Percentiles rank a stretch among this genome's conserved stretches.
These are phyloP conservation scores for Henricia sp. DNA, from an alignment of 53 echinoderm and acorn worm species.

Conservation along the genomic window DNA sequence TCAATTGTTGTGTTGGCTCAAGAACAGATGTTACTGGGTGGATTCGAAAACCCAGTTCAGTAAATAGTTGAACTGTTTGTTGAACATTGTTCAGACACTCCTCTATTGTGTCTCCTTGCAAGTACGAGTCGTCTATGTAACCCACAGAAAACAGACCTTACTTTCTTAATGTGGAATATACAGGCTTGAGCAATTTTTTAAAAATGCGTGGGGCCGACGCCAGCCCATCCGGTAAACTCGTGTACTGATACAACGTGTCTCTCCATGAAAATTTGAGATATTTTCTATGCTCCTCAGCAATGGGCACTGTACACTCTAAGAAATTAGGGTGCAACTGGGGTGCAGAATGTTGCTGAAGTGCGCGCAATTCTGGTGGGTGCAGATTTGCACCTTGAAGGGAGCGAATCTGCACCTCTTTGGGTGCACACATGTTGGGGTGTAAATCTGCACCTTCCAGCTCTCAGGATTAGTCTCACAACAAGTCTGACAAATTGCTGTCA, in stretches of 20 bases:
- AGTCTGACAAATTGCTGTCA: no score
- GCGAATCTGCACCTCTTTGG: no score
- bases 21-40: conserved; percentile 53
- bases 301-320: conserved; percentile 68
- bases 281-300: conserved; percentile 20
- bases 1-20: conserved; percentile 23
- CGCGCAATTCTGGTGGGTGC: no score
- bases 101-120: conserved; percentile 47
- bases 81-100: conserved; percentile 25
- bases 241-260: conserved; percentile 31
- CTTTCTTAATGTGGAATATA: neutral
- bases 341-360: no score
- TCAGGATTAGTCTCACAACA: no score
- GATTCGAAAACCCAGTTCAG: conserved; percentile 24
- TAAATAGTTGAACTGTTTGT: neutral
- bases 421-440: no score
- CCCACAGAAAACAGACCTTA: neutral
- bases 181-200: conserved; percentile 67
- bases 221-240: conserved; percentile 63
- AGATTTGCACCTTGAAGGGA: no score
- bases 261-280: conserved; percentile 38
- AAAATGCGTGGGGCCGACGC: conserved; percentile 52
- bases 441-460: no score
- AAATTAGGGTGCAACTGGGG: no score
- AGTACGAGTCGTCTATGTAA: conserved; percentile 59